Base-by-base conservation (phyloP, 2,888 invertebrate genomes). In the Drosophila fungiperda region DNA sequence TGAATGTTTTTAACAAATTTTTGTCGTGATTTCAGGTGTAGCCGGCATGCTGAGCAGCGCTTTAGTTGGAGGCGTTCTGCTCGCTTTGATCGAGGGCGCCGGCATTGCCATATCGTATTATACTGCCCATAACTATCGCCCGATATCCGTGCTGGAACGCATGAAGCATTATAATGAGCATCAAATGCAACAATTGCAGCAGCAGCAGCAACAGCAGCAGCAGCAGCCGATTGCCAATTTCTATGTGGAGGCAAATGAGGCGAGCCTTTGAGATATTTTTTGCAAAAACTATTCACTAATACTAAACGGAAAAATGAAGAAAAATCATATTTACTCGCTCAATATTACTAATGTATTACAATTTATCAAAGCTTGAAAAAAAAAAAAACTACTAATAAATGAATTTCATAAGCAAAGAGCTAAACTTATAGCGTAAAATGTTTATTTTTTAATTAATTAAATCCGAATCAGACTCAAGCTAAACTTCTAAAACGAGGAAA, bases 1-100 rank as follows among this genome's bases (percentile, higher is more conserved):
- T 20, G 20, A 45, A 45, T 15, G 20, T 20, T 45, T 45, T 8
- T 8, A 23, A 15, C 8, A 45, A 23, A 45, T 45, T 12, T 7
- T 2, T 6, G n/a, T 15, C 36, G n/a, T 20, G 7, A 11, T 12
- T 61, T 12, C 52, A 82, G 83, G 83, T 36, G 2, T 76, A 1
- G 35, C 67, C 1, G 49, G 82, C n/a, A 84, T 88, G 80, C 11
- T 83, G 8, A 80, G 86, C 68, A 84, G 83, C 33, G 88, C 84
- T 42, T 5, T 87, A 15, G 71, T 79, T 26, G 86, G 86, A 12
- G 87, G 87, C 7, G 40, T 83, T 15, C 62, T 87, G 11, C 36
- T 87, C 57, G 82, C 79, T 9, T n/a, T 87, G 26, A 82, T 87
- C 38, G 86, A 87, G 71, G 84, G 74, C 52, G 73, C 73, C n/a